Evolutionary conservation across 2,797 vertebrate species (phyloP), one percentile per base, ranked within the genome.

Genomic region (Phrynocephalus vlangalii): DNA sequence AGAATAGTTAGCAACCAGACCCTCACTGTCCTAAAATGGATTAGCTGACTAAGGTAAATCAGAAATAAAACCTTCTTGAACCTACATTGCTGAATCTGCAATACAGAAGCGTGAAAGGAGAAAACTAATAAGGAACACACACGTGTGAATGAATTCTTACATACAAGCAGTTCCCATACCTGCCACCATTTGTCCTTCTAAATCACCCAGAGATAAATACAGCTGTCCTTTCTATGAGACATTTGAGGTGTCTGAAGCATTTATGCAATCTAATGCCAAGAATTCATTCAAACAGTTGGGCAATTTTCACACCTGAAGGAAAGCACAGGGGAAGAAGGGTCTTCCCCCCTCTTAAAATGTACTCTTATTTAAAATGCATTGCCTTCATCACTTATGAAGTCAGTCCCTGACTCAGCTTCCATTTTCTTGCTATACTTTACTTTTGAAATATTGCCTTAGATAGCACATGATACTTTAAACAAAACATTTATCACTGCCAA

Each of bases 401-500:
- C 52, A 88, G 73, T 90, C 50, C 28, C 48, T 18, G 52, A 1
- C 66, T 90, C 90, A 63, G 84, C 48, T 0, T 0, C 16, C 60
- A 11, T 83, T 90, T 92, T 77, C 90, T 73, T 92, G 80, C 6
- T 38, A 88, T 26, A n/a, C 6, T 83, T 80, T 66, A 7, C 83
- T 22, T 81, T 88, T 86, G 83, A 90, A 91, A 87, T 90, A 84
- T 0, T 85, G 78, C 56, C 90, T 90, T 68, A 82, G 75, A 44
- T 50, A 91, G 75, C 15, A 89, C 84, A 56, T 63, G 44, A 60
- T 90, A 91, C 1, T 44, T 44, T 44, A 44, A 28, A 30, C 22
- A 38, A 50, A 44, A 73, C 81, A 91, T 93, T 90, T 88, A 90
- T 94, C 92, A 88, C 1, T 88, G 79, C 78, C 13, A 0, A 89